Evolutionary conservation across 2,113 vertebrate genomes (phyloP).

Genomic region (Thomomys bottae): DNA sequence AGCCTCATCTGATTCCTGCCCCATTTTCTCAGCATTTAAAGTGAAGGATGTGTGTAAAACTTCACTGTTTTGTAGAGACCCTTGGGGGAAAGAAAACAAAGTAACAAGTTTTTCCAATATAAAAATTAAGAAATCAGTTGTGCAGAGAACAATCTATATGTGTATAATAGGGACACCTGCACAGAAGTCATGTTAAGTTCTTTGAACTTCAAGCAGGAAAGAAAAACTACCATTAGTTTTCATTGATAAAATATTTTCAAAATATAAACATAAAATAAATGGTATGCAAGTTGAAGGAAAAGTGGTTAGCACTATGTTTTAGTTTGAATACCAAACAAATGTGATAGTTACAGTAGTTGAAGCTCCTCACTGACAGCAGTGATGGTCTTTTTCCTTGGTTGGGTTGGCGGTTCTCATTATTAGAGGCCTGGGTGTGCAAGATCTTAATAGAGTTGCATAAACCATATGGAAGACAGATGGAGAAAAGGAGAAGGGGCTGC

Average conservation of each 20-base stretch:
- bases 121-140: conserved; percentile 7
- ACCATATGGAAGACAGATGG: conserved; percentile 76
- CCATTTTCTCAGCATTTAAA: background rate
- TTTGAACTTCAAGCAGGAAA: conserved; percentile 2
- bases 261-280: background rate
- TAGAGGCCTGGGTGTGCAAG: conserved; percentile 17
- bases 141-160: background rate
- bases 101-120: conserved; percentile 12
- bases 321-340: background rate
- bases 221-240: background rate
- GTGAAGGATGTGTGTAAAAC: background rate
- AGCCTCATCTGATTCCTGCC: background rate
- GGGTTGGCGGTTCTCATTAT: background rate
- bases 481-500: conserved; percentile 65
- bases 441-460: conserved; percentile 41
- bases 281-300: background rate
- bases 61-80: background rate
- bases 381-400: conserved; percentile 9
- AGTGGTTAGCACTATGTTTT: background rate
- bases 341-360: background rate
- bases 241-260: conserved; percentile 8
- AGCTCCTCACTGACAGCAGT: background rate
- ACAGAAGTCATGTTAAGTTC: background rate
- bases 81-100: background rate
- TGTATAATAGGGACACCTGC: background rate